Conservation (phyloP, 2,888 invertebrate species). For the Slavum lentiscoides region DNA sequence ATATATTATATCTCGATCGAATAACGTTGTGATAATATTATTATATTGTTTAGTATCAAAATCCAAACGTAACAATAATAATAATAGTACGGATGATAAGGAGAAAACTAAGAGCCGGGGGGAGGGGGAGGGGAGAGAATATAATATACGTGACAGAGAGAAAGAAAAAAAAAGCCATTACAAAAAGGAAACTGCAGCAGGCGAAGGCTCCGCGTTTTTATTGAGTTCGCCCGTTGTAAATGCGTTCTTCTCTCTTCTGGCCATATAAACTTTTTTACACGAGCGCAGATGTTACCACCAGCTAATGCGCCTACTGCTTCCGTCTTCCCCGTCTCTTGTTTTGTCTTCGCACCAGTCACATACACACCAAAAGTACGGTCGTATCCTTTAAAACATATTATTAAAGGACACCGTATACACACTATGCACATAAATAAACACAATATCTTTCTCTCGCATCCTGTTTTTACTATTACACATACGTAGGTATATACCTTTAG, state of each 20-base stretch:
- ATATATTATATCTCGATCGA: too few species aligned
- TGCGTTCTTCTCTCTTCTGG: constrained; percentile 20
- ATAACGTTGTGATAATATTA: too few species aligned
- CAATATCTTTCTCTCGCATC: too few species aligned
- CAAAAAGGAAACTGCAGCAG: constrained; percentile 15
- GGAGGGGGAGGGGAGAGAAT: too few species aligned
- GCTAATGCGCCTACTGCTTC: constrained; percentile 29
- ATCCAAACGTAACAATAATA: too few species aligned
- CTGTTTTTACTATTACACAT: background rate
- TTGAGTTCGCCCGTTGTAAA: constrained; percentile 41
- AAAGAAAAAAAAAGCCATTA: constrained; percentile 28
- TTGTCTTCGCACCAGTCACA: constrained; percentile 1
- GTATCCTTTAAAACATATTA: constrained; percentile 37
- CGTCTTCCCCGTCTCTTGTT: background rate
- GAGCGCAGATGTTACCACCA: constrained; percentile 38
- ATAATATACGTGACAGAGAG: too few species aligned
- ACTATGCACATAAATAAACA: constrained; percentile 1
- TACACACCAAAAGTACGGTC: background rate
- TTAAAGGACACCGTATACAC: background rate
- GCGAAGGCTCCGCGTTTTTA: constrained; percentile 23
- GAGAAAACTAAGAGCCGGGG: too few species aligned
- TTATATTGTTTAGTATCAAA: too few species aligned
- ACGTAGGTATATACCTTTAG: background rate
- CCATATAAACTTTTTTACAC: constrained; percentile 50
- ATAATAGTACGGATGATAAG: too few species aligned